Conservation (phyloP, 2,113 vertebrate genomes). For the Heptranchias perlo region DNA sequence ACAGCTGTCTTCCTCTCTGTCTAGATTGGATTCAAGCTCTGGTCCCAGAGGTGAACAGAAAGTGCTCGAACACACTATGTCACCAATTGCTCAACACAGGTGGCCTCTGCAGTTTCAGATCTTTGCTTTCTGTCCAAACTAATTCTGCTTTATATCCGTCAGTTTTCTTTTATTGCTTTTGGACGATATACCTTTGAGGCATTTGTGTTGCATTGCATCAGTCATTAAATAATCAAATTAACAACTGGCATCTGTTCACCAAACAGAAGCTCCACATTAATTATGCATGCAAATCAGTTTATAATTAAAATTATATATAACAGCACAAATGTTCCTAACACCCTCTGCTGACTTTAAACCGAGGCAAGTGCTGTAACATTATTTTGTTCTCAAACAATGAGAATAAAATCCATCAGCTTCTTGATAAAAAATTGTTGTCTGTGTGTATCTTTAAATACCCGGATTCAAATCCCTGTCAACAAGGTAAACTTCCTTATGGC, state of each 20-base stretch:
- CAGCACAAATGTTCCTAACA: slow-evolving; percentile 25
- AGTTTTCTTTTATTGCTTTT: neutral
- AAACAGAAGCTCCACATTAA: slow-evolving; percentile 2
- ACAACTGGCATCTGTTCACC: slow-evolving; percentile 35
- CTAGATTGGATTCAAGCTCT: neutral
- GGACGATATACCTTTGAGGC: neutral
- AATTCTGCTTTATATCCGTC: neutral
- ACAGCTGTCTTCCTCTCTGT: neutral
- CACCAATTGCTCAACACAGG: neutral
- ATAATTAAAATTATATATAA: slow-evolving; percentile 27
- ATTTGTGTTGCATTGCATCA: neutral
- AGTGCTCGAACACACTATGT: neutral
- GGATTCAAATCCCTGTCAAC: slow-evolving; percentile 7
- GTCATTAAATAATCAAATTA: slow-evolving; percentile 28
- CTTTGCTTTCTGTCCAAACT: neutral
- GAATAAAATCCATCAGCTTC: slow-evolving; percentile 19
- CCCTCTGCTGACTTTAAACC: slow-evolving; percentile 21
- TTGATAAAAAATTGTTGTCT: neutral
- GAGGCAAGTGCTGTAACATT: neutral
- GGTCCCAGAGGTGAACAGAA: neutral
- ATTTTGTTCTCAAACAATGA: slow-evolving; percentile 7
- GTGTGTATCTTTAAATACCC: neutral
- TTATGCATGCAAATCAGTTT: slow-evolving; percentile 37
- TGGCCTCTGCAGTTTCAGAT: neutral
- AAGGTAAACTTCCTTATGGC: slow-evolving; percentile 10